A percentile compares a stretch with the other conserved stretches of the same genome.
phyloP scores from a whole-genome alignment of 2,797 vertebrate species.

The Thaleichthys pacificus region DNA sequence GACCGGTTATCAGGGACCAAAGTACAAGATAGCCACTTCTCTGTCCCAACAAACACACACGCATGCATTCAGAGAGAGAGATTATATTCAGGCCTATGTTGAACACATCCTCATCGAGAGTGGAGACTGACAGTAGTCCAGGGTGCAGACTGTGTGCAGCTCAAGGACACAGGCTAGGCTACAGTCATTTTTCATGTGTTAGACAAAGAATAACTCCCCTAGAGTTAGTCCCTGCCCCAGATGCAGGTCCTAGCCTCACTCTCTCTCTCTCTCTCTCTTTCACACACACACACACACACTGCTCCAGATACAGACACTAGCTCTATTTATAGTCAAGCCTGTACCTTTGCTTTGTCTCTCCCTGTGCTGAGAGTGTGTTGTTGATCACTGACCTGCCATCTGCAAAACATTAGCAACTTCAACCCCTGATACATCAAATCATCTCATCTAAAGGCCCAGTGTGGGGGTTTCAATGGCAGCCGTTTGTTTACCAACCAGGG shows the following conservation, averaged over 20 bases:
- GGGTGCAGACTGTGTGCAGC: background rate
- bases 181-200: no score
- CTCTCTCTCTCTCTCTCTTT: no score
- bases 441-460: no score
- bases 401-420: background rate
- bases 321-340: slow-evolving; percentile 3
- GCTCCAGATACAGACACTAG: slow-evolving; percentile 5
- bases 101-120: background rate
- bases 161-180: background rate
- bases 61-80: background rate
- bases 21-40: slow-evolving; percentile 55
- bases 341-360: background rate
- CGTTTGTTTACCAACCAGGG: no score
- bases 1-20: slow-evolving; percentile 61
- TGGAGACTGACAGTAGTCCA: slow-evolving; percentile 27
- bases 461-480: no score
- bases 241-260: slow-evolving; percentile 15
- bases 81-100: no score
- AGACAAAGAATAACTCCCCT: slow-evolving; percentile 29
- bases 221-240: slow-evolving; percentile 37
- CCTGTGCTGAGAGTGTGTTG: background rate
- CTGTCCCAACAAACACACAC: background rate
- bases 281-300: slow-evolving; percentile 22
- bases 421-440: background rate
- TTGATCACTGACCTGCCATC: background rate